Evolutionary conservation across 2,113 vertebrate genomes (phyloP), one percentile per base, ranked within the genome.

Genomic region (Calyptommatus sinebrachiatus): DNA sequence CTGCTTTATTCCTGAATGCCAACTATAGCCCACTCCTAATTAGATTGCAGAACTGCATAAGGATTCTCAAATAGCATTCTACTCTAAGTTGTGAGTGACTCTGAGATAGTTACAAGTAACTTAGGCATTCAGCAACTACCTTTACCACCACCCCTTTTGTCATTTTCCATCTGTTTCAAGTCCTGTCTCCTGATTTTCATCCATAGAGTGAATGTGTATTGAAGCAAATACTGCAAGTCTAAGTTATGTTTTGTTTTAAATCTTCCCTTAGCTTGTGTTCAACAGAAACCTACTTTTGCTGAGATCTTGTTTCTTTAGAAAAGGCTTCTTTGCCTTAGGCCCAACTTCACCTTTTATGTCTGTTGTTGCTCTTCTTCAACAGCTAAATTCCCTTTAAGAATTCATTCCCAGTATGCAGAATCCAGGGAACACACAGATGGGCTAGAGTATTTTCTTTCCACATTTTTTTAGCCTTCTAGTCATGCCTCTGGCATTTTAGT

Each of bases 401-500:
- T 82, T 71, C 48, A 29, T 45, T 66, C 46, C 28, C 26, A 46
- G 45, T 81, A 62, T 24, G 45, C 0, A 74, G 73, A 79, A 86
- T 82, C 26, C 6, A 46, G 66, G 48, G 81, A 82, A 62, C 28
- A 18, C 60, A 75, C n/a, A 83, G 35, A 2, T 35, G 26, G 7
- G 7, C 14, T 83, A 79, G 14, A 63, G 60, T 28, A 83, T 66
- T 71, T 76, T 81, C 53, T 85, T 87, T 83, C 81, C 57, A 53
- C 80, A 41, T 68, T 83, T 80, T 24, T 77, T 65, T 60, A 6
- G n/a, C 73, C 60, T 76, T 83, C 80, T 22, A 45, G 74, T 81
- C 78, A 65, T 28, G 78, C 68, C 76, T 73, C 50, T 71, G 65
- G 82, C 84, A 45, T 84, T 88, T 87, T 6, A 78, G 60, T 84